Percentiles rank a stretch among this genome's conserved stretches.
phyloP scores from a whole-genome alignment of 2,797 vertebrate genomes.

The Picus viridis region DNA sequence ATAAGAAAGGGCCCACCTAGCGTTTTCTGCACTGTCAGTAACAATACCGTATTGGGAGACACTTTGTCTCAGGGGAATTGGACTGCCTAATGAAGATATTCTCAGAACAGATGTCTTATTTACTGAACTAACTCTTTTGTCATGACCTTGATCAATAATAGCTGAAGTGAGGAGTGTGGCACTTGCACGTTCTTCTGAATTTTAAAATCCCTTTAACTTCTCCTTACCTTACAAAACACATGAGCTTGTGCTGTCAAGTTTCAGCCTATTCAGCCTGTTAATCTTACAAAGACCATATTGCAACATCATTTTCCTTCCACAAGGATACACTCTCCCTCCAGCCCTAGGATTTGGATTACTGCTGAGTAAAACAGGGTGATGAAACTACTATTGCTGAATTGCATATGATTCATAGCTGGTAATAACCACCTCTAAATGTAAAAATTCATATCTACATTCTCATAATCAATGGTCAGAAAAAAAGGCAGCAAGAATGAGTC shows the following conservation, averaged over 20 bases:
- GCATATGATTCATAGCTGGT: constrained; percentile 24
- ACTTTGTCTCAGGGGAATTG: neutral
- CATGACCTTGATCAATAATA: constrained; percentile 46
- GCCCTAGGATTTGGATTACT: constrained; percentile 1
- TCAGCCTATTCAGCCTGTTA: neutral
- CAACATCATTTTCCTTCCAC: constrained; percentile 24
- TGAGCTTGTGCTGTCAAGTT: neutral
- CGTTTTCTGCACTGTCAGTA: constrained; percentile 4
- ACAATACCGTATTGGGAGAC: neutral
- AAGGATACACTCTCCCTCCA: neutral
- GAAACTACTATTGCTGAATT: constrained; percentile 48
- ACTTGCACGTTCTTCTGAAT: neutral
- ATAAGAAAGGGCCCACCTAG: neutral
- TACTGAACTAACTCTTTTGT: constrained; percentile 29
- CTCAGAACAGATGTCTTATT: constrained; percentile 17
- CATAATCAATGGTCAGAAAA: constrained; percentile 54
- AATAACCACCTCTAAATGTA: constrained; percentile 50
- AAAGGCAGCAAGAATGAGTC: constrained; percentile 37
- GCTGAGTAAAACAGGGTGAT: constrained; percentile 34
- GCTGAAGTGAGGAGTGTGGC: neutral
- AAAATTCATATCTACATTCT: constrained; percentile 43
- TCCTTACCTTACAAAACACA: neutral
- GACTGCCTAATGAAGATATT: neutral
- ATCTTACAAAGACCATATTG: neutral
- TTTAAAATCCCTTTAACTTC: constrained; percentile 11